A percentile compares a stretch with the other conserved stretches of the same genome.
phyloP scores from a whole-genome alignment of 2,797 vertebrate species.

The Cuniculus paca region DNA sequence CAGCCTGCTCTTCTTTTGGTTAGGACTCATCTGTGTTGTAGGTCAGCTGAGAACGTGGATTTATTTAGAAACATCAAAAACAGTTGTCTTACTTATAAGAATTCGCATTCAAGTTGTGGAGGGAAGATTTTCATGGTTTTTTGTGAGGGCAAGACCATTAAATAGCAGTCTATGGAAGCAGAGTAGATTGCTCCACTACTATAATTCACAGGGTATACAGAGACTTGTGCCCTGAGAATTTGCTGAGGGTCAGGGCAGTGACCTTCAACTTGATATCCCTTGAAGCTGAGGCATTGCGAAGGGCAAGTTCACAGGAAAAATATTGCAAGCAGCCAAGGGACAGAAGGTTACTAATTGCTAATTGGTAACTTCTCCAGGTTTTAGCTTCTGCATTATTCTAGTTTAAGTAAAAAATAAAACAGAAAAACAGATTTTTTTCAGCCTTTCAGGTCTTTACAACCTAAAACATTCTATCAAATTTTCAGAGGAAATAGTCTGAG shows the following conservation, averaged over 20 bases:
- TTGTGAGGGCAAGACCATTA: not conserved
- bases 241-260: not conserved
- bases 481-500: conserved; percentile 41
- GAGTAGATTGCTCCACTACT: not conserved
- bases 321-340: not conserved
- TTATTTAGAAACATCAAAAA: not conserved
- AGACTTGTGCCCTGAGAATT: conserved; percentile 8
- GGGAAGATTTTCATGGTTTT: not conserved
- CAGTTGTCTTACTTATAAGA: not conserved
- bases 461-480: conserved; percentile 30
- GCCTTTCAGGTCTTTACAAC: not conserved
- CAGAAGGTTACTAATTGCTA: conserved; percentile 55
- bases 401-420: conserved; percentile 29
- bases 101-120: conserved; percentile 17
- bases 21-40: conserved; percentile 25
- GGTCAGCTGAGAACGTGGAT: not conserved
- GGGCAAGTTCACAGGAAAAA: conserved; percentile 34
- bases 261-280: conserved; percentile 37
- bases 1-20: conserved; percentile 3
- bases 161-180: not conserved
- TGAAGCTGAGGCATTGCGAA: conserved; percentile 15
- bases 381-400: not conserved
- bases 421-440: conserved; percentile 41
- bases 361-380: conserved; percentile 16
- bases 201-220: not conserved